A percentile compares a stretch with the other conserved stretches of the same genome.
phyloP scores from a whole-genome alignment of 2,797 vertebrate genomes.

The Sebastes vulpes region DNA sequence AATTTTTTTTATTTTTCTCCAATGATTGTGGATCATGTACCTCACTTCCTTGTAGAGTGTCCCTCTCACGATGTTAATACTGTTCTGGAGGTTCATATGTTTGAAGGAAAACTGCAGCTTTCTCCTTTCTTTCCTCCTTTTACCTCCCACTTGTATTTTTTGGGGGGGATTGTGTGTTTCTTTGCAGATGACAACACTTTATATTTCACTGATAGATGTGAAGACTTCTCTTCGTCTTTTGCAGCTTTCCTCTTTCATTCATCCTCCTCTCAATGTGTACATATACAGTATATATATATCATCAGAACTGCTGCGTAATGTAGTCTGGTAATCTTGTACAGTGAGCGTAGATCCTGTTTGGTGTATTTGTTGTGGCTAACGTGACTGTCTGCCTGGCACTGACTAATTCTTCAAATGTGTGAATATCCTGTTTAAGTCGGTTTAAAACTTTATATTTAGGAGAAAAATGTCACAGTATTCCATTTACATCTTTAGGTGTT shows the following conservation, averaged over 20 bases:
- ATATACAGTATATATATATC: slow-evolving; percentile 17
- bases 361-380: slow-evolving; percentile 44
- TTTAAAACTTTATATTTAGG: neutral
- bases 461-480: neutral
- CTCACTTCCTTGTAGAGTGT: neutral
- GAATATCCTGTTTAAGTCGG: neutral
- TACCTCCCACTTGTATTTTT: neutral
- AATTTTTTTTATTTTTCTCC: neutral
- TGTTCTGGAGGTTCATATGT: neutral
- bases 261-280: slow-evolving; percentile 3
- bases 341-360: slow-evolving; percentile 23
- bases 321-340: slow-evolving; percentile 41
- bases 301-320: slow-evolving; percentile 32
- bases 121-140: neutral
- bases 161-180: neutral
- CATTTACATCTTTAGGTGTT: neutral
- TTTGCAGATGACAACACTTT: slow-evolving; percentile 6
- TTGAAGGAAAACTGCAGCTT: neutral
- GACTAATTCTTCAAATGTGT: slow-evolving; percentile 9
- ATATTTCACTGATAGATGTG: neutral
- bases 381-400: slow-evolving; percentile 32
- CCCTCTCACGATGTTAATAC: neutral
- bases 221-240: neutral
- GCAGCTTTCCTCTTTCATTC: neutral
- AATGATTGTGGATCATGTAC: neutral